Percentiles rank a stretch among this genome's conserved stretches.
Conservation (phyloP, 2,113 vertebrate species). For the pig (Sus scrofa) region T2T-Sscrofa CM000829.6:35233501-35234000, state of each 20-base stretch:
- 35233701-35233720: slow-evolving; percentile 98
- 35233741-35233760: slow-evolving; percentile 98
- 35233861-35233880: slow-evolving; percentile 53
- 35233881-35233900: slow-evolving; percentile 51
- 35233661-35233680: slow-evolving; percentile 84
- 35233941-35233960: slow-evolving; percentile 50
- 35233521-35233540: not conserved
- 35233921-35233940: slow-evolving; percentile 69
- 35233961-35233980: slow-evolving; percentile 65
- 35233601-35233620: not conserved
- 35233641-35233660: not conserved
- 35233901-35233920: slow-evolving; percentile 65
- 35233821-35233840: slow-evolving; percentile 58
- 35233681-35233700: slow-evolving; percentile 99
- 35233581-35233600: not conserved
- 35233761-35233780: slow-evolving; percentile 93
- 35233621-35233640: not conserved
- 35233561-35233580: not conserved
- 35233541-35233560: not conserved
- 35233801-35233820: not conserved
- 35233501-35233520: not conserved
- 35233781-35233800: not conserved
- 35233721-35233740: slow-evolving; percentile 99
- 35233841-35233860: not conserved
- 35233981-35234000: slow-evolving; percentile 76